Evolutionary conservation across 2,888 invertebrate species (phyloP), one percentile per base, ranked within the genome.

Genomic region (Brenthis ino): DNA sequence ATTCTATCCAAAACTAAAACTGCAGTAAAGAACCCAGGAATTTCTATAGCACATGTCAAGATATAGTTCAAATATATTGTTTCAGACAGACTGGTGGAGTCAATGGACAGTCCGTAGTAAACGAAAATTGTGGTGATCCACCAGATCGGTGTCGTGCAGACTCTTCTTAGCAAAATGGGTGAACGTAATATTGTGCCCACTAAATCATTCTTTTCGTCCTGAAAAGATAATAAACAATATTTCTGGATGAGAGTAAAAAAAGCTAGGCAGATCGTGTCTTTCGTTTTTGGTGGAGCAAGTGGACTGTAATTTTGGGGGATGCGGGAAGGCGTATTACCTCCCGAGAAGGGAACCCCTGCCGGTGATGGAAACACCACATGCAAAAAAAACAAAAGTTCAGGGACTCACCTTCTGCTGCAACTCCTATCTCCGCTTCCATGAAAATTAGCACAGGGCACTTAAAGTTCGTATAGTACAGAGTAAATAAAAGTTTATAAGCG

Each of bases 71-170:
- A 77, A 80, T 96, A 96, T 78, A 94, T 95, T 79, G 96, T 94
- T 11, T 95, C 96, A 43, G 94, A 93, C 48, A 96, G 85, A 0
- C 94, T 89, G 0, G 95, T 95, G 0, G 96, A 94, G 82, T 95
- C 96, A 61, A 96, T 85, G 3, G 95, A 95, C 16, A 96, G 84
- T 0, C 96, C 96, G 77, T 95, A 96, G 83, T 95, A 96, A 12
- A 96, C 94, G 71, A 96, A 94, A 0, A 95, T 94, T 72, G 95
- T 95, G 0, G 95, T 94, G 48, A 95, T 93, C 96, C 96, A 96
- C 83, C 95, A 95, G 72, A 95, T 91, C 16, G 95, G 95, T 65
- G 95, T 95, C 65, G 94, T 94, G 24, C 93, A 73, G 63, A 94
- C 82, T 54, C 95, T 85, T 0, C 94, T 81, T 1, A 94, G 79